Evolutionary conservation across 2,113 vertebrate genomes (phyloP).

Genomic region (Bungarus multicinctus): DNA sequence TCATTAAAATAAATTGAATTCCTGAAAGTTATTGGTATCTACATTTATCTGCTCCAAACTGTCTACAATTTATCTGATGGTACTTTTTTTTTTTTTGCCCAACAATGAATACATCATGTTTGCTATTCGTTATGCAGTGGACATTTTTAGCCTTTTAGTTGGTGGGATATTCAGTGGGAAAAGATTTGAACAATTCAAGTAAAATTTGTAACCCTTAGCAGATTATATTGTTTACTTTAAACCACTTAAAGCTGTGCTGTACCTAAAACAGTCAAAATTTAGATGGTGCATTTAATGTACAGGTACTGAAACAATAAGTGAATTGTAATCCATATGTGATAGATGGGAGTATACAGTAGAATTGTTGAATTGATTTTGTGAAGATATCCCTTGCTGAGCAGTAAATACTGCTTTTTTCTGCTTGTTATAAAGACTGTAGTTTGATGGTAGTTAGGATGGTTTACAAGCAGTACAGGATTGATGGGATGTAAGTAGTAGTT

Average conservation of each 20-base stretch:
- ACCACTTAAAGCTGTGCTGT: background rate
- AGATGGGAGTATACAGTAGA: background rate
- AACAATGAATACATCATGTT: constrained; percentile 30
- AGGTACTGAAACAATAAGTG: background rate
- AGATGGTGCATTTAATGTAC: background rate
- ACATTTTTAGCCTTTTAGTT: constrained; percentile 19
- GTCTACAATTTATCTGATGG: background rate
- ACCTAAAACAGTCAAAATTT: background rate
- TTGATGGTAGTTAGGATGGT: background rate
- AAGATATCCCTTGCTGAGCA: background rate
- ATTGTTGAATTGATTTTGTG: background rate
- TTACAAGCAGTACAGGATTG: background rate
- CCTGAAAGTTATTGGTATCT: too few relatives aligned
- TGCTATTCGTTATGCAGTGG: constrained; percentile 25
- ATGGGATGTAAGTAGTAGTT: background rate
- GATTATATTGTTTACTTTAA: constrained; percentile 6
- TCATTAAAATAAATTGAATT: background rate
- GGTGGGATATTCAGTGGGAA: background rate
- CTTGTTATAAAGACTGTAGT: background rate
- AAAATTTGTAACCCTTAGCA: background rate
- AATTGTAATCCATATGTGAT: background rate
- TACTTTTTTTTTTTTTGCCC: background rate
- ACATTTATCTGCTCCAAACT: background rate
- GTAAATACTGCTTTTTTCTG: background rate
- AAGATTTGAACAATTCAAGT: background rate